Evolutionary conservation across 2,888 invertebrate genomes (phyloP).

Genomic region (Cantharis flavilabris): DNA sequence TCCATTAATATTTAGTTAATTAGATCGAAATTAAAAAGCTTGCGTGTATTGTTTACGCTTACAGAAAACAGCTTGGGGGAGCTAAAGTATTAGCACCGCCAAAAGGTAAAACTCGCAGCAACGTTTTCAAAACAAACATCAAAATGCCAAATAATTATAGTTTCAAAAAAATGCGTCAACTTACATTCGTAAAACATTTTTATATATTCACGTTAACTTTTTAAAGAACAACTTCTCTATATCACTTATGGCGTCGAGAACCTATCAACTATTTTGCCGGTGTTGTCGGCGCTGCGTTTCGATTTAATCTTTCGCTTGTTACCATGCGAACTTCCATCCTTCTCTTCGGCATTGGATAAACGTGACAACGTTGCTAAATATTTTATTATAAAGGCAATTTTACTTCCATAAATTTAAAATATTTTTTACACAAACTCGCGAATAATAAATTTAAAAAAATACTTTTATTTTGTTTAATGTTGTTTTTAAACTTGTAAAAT

Average conservation of each 20-base stretch:
- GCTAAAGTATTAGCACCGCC: constrained; percentile 17
- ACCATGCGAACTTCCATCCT: constrained; percentile 1
- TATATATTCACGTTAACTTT: constrained; percentile 33
- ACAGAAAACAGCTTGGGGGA: constrained; percentile 47
- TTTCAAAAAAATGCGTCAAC: constrained; percentile 19
- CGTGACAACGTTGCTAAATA: constrained; percentile 24
- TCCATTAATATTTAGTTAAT: neutral
- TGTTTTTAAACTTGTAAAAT: neutral
- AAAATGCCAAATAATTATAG: neutral
- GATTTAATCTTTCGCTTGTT: constrained; percentile 12
- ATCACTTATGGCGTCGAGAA: constrained; percentile 48
- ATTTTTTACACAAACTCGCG: neutral
- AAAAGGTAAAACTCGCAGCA: neutral
- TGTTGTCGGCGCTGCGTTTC: constrained; percentile 30
- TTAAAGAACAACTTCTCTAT: constrained; percentile 41
- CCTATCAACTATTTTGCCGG: constrained; percentile 24
- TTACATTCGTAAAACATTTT: constrained; percentile 45
- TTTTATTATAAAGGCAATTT: neutral
- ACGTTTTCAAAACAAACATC: neutral
- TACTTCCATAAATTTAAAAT: neutral
- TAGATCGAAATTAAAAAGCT: constrained; percentile 8
- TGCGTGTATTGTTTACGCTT: constrained; percentile 42
- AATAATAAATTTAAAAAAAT: neutral
- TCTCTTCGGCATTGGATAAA: constrained; percentile 9
- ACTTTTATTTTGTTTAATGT: neutral